phyloP scores from a whole-genome alignment of 2,113 vertebrate species.

The Engystomops pustulosus region DNA sequence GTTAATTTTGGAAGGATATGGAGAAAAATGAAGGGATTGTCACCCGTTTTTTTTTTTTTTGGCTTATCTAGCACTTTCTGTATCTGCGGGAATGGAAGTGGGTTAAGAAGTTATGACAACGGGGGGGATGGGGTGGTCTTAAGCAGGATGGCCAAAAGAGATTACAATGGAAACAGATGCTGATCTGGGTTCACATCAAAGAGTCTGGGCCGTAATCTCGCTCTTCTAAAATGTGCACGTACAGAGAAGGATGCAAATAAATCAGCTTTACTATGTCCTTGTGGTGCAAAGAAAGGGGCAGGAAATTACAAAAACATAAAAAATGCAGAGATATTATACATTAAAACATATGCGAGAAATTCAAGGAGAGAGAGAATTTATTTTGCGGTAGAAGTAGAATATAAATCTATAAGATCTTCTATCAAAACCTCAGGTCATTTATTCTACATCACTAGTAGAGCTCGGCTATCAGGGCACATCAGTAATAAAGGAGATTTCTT shows the following conservation, averaged over 20 bases:
- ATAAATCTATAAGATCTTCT: background rate
- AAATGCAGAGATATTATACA: background rate
- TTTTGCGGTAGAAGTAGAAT: background rate
- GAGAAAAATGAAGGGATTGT: background rate
- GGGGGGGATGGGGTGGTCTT: background rate
- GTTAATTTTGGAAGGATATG: too few species aligned
- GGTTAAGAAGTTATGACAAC: slow-evolving; percentile 12
- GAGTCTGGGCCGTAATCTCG: slow-evolving; percentile 15
- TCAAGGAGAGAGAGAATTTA: background rate
- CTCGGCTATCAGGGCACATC: too few species aligned
- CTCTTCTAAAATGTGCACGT: slow-evolving; percentile 1
- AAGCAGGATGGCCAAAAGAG: background rate
- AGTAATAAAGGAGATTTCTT: too few species aligned
- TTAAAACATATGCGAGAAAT: background rate
- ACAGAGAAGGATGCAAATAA: slow-evolving; percentile 21
- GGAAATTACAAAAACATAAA: background rate
- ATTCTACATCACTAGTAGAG: too few species aligned
- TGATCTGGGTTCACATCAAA: slow-evolving; percentile 43
- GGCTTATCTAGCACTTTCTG: background rate
- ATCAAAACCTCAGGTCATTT: background rate
- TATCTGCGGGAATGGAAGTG: slow-evolving; percentile 11
- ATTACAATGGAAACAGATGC: slow-evolving; percentile 45
- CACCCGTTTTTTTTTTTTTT: background rate
- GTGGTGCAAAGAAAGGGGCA: background rate
- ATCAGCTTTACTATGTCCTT: slow-evolving; percentile 42